phyloP scores from a whole-genome alignment of 2,113 vertebrate genomes.

The Oriolus oriolus region DNA sequence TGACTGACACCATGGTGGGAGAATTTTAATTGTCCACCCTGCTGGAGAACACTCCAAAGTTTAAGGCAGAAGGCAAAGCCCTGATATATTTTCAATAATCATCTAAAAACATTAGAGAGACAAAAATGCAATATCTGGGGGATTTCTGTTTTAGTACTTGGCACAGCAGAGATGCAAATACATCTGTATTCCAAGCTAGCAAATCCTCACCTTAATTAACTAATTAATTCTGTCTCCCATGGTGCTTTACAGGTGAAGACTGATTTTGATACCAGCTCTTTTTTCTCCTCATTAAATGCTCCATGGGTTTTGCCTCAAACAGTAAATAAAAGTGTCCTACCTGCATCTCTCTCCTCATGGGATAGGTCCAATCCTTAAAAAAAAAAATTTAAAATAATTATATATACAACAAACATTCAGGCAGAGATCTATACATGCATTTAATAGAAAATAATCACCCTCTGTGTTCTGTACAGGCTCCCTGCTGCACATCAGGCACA shows the following conservation, averaged over 20 bases:
- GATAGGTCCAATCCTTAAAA: slow-evolving; percentile 94
- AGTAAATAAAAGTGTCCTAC: slow-evolving; percentile 65
- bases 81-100: not conserved
- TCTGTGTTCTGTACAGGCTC: not conserved
- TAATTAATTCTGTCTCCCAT: not conserved
- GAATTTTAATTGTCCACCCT: not conserved
- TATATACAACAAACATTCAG: not conserved
- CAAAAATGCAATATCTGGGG: not conserved
- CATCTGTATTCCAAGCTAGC: not conserved
- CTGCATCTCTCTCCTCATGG: slow-evolving; percentile 99
- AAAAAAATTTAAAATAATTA: not conserved
- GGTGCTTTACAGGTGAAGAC: not conserved
- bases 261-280: not conserved
- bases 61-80: not conserved
- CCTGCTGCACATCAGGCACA: not conserved
- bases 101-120: not conserved
- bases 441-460: not conserved
- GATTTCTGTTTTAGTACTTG: not conserved
- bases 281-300: not conserved
- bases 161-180: not conserved
- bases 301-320: not conserved
- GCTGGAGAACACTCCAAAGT: not conserved
- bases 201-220: not conserved
- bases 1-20: accelerated
- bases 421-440: not conserved